Percentiles rank a stretch among this genome's conserved stretches.
phyloP scores from a whole-genome alignment of 2,888 invertebrate genomes.

The Chelonus formosanus region DNA sequence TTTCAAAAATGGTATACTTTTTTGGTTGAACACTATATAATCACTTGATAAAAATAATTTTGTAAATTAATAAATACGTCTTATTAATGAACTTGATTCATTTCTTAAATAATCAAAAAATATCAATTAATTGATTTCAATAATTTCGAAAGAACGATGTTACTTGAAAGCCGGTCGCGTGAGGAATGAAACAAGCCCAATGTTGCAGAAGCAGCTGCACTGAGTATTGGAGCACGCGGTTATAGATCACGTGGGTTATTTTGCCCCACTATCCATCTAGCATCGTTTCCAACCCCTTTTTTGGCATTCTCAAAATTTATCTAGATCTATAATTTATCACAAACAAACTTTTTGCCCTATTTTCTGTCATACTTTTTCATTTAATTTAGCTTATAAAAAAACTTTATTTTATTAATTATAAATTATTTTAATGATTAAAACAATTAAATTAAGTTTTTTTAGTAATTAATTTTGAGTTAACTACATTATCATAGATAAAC shows the following conservation, averaged over 20 bases:
- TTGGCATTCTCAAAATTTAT: neutral
- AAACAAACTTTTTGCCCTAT: no score
- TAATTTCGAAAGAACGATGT: slow-evolving; percentile 37
- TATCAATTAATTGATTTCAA: neutral
- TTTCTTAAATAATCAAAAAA: neutral
- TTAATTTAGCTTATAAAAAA: no score
- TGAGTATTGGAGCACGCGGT: slow-evolving; percentile 28
- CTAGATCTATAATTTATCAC: no score
- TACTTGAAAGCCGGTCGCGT: slow-evolving; percentile 48
- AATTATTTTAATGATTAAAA: no score
- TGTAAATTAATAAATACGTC: no score
- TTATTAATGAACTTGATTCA: neutral
- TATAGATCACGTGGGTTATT: slow-evolving; percentile 53
- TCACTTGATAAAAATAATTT: neutral
- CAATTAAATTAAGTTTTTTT: no score
- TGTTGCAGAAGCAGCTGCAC: slow-evolving; percentile 44
- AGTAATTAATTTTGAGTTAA: no score
- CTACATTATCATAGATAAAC: no score
- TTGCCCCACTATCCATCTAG: slow-evolving; percentile 37
- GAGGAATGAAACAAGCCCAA: slow-evolving; percentile 53
- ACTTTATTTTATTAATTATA: no score
- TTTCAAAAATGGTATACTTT: neutral
- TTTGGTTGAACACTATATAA: neutral
- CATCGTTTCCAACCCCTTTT: slow-evolving; percentile 25
- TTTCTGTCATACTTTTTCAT: no score